Conservation (phyloP, 30 jellyfish, hydroid and myxozoan species). For the Euphysa ruthae region DNA sequence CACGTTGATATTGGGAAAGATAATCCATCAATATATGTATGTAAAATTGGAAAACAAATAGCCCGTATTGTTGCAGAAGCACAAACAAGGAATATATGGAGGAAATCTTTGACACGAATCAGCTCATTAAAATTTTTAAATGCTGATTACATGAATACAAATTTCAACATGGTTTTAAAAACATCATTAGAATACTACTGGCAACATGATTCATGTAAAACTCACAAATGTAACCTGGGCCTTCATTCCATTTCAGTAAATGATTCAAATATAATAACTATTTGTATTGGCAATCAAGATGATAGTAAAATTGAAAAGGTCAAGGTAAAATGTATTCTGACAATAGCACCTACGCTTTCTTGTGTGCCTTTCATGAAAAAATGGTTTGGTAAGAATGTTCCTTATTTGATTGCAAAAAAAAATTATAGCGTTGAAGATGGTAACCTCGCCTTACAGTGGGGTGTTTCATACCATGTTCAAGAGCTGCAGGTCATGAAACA, state of each 20-base stretch:
- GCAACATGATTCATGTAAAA: constrained; percentile 6
- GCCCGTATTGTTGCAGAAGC: constrained; percentile 10
- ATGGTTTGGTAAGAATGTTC: constrained; percentile 14
- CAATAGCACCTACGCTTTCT: background rate
- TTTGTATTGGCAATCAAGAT: background rate
- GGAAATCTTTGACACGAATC: background rate
- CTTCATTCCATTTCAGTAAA: constrained; percentile 13
- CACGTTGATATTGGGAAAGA: constrained; percentile 1
- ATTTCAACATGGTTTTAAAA: background rate
- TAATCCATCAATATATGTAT: constrained; percentile 22
- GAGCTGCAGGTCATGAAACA: background rate
- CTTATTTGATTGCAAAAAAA: background rate
- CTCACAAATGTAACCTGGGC: background rate
- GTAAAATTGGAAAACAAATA: background rate
- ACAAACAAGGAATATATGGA: constrained; percentile 13
- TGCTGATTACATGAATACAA: background rate
- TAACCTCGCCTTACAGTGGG: constrained; percentile 18
- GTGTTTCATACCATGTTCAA: constrained; percentile 10
- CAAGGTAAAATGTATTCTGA: constrained; percentile 2
- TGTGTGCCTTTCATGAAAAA: constrained; percentile 16
- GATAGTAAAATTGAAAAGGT: background rate
- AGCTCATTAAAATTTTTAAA: background rate
- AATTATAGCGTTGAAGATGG: background rate
- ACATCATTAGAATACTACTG: constrained; percentile 5
- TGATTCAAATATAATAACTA: background rate